These are phyloP conservation scores for Holothuria leucospilota DNA, from an alignment of 53 echinoderm and acorn worm genomes.

Conservation along the genomic window DNA sequence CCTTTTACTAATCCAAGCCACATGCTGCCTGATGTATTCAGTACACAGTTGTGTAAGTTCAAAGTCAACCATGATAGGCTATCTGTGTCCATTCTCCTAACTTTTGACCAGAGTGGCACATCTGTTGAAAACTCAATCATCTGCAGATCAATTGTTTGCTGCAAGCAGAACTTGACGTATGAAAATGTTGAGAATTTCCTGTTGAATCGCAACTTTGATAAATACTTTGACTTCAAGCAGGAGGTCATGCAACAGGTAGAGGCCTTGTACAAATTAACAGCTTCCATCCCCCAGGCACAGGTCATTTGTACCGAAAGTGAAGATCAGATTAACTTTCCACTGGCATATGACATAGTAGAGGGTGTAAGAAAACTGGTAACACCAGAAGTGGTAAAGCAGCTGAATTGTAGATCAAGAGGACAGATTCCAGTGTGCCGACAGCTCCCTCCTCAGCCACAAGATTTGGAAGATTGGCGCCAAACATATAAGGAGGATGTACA, in stretches of 20 bases:
- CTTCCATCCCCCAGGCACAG: constrained; percentile 6
- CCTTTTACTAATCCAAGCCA: constrained; percentile 59
- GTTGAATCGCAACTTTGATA: constrained; percentile 23
- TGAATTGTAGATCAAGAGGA: constrained; percentile 57
- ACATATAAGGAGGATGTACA: constrained; percentile 47
- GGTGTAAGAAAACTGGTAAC: constrained; percentile 81
- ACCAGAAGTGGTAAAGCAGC: constrained; percentile 61
- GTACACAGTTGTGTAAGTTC: constrained; percentile 78
- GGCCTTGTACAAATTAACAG: constrained; percentile 24
- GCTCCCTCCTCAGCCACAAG: constrained; percentile 62
- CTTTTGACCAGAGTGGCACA: constrained; percentile 57
- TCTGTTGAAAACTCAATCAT: constrained; percentile 58
- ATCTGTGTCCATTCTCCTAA: constrained; percentile 75
- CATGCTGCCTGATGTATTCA: constrained; percentile 81
- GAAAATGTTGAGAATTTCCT: constrained; percentile 80
- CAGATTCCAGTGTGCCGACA: constrained; percentile 76
- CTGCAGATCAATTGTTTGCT: constrained; percentile 71
- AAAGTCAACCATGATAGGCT: constrained; percentile 72
- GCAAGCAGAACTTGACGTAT: constrained; percentile 70
- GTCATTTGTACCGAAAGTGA: constrained; percentile 62
- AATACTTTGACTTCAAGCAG: not conserved
- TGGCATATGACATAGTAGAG: constrained; percentile 75
- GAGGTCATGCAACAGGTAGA: not conserved
- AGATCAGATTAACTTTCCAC: constrained; percentile 69
- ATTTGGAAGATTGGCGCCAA: constrained; percentile 64